phyloP scores from a whole-genome alignment of 2,888 invertebrate species.

The Xestia c-nigrum region DNA sequence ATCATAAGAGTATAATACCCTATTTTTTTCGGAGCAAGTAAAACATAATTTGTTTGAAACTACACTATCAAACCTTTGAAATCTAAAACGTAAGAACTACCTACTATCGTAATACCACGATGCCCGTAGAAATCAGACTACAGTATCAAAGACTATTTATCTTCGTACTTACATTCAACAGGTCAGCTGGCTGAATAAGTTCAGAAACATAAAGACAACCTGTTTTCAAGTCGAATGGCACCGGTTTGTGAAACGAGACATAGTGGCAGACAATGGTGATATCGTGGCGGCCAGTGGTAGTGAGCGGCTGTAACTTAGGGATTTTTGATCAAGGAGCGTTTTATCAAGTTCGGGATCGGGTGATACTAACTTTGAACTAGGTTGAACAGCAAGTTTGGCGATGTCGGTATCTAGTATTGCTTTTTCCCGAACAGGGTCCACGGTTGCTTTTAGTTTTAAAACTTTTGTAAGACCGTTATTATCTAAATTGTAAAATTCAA shows the following conservation, averaged over 20 bases:
- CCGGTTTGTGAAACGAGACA: conserved; percentile 51
- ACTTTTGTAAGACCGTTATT: neutral
- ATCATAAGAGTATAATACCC: neutral
- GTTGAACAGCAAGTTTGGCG: neutral
- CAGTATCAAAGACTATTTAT: conserved; percentile 5
- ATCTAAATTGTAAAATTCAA: neutral
- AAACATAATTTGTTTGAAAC: neutral
- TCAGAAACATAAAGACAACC: conserved; percentile 42
- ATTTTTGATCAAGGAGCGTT: conserved; percentile 31
- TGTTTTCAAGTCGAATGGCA: conserved; percentile 25
- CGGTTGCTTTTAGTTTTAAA: neutral
- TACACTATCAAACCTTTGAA: neutral
- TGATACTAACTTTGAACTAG: neutral
- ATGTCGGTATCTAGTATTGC: neutral
- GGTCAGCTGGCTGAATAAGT: conserved; percentile 26
- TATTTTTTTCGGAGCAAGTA: neutral
- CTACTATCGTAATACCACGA: neutral
- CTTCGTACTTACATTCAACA: conserved; percentile 24
- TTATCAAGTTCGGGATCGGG: conserved; percentile 25
- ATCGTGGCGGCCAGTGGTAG: conserved; percentile 18
- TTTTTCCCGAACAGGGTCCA: neutral
- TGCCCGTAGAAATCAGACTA: neutral
- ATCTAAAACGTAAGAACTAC: neutral
- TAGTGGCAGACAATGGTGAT: conserved; percentile 44
- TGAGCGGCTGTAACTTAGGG: neutral